Evolutionary conservation across 2,113 vertebrate species (phyloP), one percentile per base, ranked within the genome.

Genomic region (Barbus barbus): DNA sequence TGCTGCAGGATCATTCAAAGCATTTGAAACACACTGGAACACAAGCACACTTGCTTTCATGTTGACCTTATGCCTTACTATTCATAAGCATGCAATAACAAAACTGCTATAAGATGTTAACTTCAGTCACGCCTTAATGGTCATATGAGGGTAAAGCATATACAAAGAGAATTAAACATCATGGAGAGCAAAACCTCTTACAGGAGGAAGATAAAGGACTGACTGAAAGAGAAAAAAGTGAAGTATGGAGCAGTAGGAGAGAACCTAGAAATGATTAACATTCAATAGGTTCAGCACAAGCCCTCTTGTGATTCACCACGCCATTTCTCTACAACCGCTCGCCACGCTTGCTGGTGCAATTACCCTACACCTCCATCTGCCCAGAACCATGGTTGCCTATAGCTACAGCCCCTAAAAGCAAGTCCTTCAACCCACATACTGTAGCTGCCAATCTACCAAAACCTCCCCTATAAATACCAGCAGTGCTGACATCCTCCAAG

Each of bases 31-130:
- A 38, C 36, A 38, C 36, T 38, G 36, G 36, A 38, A 38, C 36
- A 38, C 36, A 38, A 38, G 58, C 38, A 81, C 78, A 26, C 41
- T 61, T 81, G 41, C 78, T 67, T 81, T 81, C 26, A 81, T 81
- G 60, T 81, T 46, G 22, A 81, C 9, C 78, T 51, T 13, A 48
- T 65, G 24, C 24, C 4, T n/a, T n/a, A n/a, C n/a, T 81, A 67
- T 81, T 81, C 60, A 67, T 67, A 63, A 80, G 78, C 78, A 31
- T 1, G 6, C 22, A 79, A 28, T 38, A 65, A 24, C 60, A 65
- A 28, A 80, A 65, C 78, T 11, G 13, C 60, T 65, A 16, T 76
- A 76, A 11, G 13, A 38, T 63, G 56, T 41, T 20, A 24, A 24
- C 24, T 20, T 65, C 24, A 80, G 22, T 22, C 36, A 20, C 48